Base-by-base conservation (phyloP, 2,113 vertebrate genomes). In the Guaruba guarouba region DNA sequence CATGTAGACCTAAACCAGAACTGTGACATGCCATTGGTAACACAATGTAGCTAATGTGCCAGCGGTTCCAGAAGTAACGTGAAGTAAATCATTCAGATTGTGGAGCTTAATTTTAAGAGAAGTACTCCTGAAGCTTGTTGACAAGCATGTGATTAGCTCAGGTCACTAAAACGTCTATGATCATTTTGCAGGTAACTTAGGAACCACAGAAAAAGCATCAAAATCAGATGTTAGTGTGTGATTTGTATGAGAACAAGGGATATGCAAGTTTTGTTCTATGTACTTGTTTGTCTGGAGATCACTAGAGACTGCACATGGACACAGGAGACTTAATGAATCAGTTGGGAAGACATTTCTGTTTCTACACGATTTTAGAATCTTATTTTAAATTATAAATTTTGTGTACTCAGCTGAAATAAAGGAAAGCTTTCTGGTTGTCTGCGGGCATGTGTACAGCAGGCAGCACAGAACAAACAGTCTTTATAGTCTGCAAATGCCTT, bases 401-500 rank as follows among this genome's bases (percentile, higher is more conserved):
- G 23, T 68, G 27, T 41, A 12, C 81, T 62, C 39, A 16, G 3
- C 17, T 83, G 68, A 80, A 86, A 54, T 67, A 64, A 68, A 92
- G 62, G 41, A 48, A 46, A 37, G 77, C 57, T 76, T 52, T 79
- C 67, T 28, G 91, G 77, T 52, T 89, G 94, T 87, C 85, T 93
- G 91, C 74, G 44, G 71, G 57, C 87, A 62, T 73, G 85, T 78
- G 80, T 78, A 73, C 0, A 2, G 71, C 86, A 90, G 80, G 93
- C 94, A 80, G 86, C 73, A 43, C 77, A 57, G 77, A 88, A 82
- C 88, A 94, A 93, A 88, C 20, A 88, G 63, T 23, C 67, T 88
- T 87, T 89, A 62, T 52, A 74, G 78, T 59, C 92, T 73, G 82
- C 90, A 68, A 23, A 62, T 29, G 73, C 83, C 62, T 94, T 93